These are phyloP conservation scores for Drosophila testacea DNA, from an alignment of 2,888 invertebrate species.

Conservation along the genomic window DNA sequence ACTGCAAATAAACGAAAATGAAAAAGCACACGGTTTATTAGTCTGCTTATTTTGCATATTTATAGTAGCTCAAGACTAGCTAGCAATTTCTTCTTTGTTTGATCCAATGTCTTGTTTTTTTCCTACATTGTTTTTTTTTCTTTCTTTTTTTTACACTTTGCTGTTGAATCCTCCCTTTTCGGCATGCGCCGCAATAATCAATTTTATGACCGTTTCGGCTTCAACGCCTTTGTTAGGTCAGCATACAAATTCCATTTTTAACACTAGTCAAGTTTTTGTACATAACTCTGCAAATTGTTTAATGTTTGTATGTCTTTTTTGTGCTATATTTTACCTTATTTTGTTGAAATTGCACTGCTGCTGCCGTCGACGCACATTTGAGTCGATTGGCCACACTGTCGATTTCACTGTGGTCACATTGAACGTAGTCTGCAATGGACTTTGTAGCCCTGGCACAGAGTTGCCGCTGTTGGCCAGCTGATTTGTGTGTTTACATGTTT, in stretches of 20 bases:
- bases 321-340: slow-evolving; percentile 74
- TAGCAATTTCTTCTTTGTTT: slow-evolving; percentile 66
- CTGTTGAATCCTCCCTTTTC: slow-evolving; percentile 75
- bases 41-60: slow-evolving; percentile 39
- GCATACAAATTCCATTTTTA: slow-evolving; percentile 23
- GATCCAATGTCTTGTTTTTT: slow-evolving; percentile 51
- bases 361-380: slow-evolving; percentile 48
- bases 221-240: slow-evolving; percentile 16
- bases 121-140: slow-evolving; percentile 52
- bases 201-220: slow-evolving; percentile 44
- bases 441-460: slow-evolving; percentile 27
- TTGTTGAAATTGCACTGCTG: slow-evolving; percentile 76
- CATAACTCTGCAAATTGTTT: slow-evolving; percentile 55
- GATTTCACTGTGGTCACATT: slow-evolving; percentile 18
- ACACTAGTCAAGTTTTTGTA: slow-evolving; percentile 10
- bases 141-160: slow-evolving; percentile 37
- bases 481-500: slow-evolving; percentile 24
- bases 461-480: slow-evolving; percentile 41
- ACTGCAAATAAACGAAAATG: slow-evolving; percentile 55
- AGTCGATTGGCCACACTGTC: slow-evolving; percentile 41
- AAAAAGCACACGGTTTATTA: slow-evolving; percentile 31
- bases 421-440: background rate
- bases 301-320: slow-evolving; percentile 43
- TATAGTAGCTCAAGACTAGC: slow-evolving; percentile 20
- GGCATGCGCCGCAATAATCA: slow-evolving; percentile 80